Conservation (phyloP, 2,888 invertebrate genomes). For the Galerucella nymphaeae region DNA sequence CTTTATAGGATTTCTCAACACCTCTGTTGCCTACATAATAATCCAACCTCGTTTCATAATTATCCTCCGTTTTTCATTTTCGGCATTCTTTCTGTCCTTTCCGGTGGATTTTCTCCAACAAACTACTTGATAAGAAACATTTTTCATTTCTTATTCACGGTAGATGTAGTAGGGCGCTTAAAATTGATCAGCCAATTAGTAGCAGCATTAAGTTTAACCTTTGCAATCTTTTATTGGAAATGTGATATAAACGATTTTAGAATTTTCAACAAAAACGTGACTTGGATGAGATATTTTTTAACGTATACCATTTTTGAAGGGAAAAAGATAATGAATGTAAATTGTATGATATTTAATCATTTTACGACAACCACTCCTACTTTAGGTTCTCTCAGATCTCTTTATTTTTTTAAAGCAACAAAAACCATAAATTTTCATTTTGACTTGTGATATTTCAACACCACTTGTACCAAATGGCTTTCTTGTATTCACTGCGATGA, state of each 20-base stretch:
- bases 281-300: background rate
- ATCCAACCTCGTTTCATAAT: no score
- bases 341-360: no score
- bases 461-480: conserved; percentile 25
- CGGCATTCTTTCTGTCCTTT: no score
- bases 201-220: conserved; percentile 14
- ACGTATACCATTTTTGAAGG: background rate
- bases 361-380: background rate
- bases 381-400: background rate
- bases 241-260: conserved; percentile 14
- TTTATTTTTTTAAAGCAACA: background rate
- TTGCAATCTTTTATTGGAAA: conserved; percentile 11
- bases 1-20: no score
- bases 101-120: background rate
- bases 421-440: conserved; percentile 18
- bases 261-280: conserved; percentile 5
- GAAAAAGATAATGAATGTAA: background rate
- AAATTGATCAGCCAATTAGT: conserved; percentile 18
- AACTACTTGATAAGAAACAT: conserved; percentile 11
- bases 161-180: background rate
- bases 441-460: conserved; percentile 20
- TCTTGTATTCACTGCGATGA: conserved; percentile 22
- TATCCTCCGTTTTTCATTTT: no score
- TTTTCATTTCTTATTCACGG: conserved; percentile 2
- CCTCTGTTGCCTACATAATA: no score